A percentile compares a stretch with the other conserved stretches of the same genome.
Conservation (phyloP, 2,797 vertebrate genomes). For the Lithobates sylvaticus region DNA sequence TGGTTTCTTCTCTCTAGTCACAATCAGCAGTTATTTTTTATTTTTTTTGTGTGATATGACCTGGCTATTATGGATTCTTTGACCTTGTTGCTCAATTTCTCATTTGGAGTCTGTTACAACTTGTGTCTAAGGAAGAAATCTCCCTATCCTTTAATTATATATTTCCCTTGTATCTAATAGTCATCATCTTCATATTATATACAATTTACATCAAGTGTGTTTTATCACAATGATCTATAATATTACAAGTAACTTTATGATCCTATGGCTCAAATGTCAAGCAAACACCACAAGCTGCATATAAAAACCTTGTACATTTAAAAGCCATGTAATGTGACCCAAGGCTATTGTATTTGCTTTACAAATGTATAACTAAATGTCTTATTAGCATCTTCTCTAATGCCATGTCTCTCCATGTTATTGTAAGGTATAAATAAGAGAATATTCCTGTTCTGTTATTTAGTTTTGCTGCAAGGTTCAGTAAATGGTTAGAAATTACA, state of each 20-base stretch:
- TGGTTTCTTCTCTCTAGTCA: too few species aligned
- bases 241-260: constrained; percentile 1
- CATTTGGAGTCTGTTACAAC: too few species aligned
- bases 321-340: constrained; percentile 5
- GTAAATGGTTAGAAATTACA: not conserved
- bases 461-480: not conserved
- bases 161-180: too few species aligned
- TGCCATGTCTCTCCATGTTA: constrained; percentile 24
- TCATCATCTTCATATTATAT: too few species aligned
- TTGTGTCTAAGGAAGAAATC: too few species aligned
- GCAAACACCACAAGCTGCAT: not conserved
- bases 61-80: too few species aligned
- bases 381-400: constrained; percentile 26
- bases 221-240: constrained; percentile 2
- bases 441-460: not conserved
- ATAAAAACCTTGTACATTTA: not conserved
- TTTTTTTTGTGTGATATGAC: too few species aligned
- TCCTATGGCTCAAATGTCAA: not conserved
- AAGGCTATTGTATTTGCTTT: constrained; percentile 25
- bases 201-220: too few species aligned
- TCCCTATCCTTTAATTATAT: too few species aligned
- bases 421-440: not conserved
- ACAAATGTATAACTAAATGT: constrained; percentile 20
- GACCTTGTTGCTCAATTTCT: too few species aligned
- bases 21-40: too few species aligned